These are phyloP conservation scores for Salvator merianae DNA, from an alignment of 2,113 vertebrate species.

Conservation along the genomic window DNA sequence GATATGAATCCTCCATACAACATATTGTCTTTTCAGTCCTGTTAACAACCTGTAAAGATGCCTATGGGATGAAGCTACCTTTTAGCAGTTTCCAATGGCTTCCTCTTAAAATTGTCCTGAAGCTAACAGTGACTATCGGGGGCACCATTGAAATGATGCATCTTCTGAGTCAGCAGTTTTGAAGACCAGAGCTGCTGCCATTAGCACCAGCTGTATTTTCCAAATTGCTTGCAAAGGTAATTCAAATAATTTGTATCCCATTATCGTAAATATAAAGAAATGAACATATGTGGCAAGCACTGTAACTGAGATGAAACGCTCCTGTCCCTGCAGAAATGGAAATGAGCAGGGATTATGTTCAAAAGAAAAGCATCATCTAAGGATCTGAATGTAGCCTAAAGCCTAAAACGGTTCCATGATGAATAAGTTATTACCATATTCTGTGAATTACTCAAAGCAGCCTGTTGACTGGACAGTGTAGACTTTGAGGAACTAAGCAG, in stretches of 20 bases:
- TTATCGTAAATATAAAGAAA: conserved; percentile 9
- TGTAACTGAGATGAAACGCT: neutral
- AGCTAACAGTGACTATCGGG: neutral
- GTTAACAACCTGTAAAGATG: neutral
- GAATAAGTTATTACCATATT: conserved; percentile 5
- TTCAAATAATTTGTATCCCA: conserved; percentile 12
- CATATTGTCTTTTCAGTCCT: neutral
- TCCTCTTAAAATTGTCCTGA: neutral
- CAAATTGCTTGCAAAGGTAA: neutral
- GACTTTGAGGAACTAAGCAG: neutral
- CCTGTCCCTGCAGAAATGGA: neutral
- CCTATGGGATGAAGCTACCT: neutral
- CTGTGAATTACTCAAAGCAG: neutral
- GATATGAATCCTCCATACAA: neutral
- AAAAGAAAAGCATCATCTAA: neutral
- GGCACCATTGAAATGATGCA: neutral
- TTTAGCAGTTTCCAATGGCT: neutral
- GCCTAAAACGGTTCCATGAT: neutral
- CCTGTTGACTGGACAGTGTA: neutral
- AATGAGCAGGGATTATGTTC: neutral
- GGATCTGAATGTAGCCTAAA: neutral
- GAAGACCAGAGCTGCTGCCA: neutral
- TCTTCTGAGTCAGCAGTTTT: neutral
- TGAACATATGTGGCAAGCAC: conserved; percentile 1
- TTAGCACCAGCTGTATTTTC: conserved; percentile 6